A percentile compares a stretch with the other conserved stretches of the same genome.
Conservation (phyloP, 2,113 vertebrate genomes). For the Corydoras maculifer region DNA sequence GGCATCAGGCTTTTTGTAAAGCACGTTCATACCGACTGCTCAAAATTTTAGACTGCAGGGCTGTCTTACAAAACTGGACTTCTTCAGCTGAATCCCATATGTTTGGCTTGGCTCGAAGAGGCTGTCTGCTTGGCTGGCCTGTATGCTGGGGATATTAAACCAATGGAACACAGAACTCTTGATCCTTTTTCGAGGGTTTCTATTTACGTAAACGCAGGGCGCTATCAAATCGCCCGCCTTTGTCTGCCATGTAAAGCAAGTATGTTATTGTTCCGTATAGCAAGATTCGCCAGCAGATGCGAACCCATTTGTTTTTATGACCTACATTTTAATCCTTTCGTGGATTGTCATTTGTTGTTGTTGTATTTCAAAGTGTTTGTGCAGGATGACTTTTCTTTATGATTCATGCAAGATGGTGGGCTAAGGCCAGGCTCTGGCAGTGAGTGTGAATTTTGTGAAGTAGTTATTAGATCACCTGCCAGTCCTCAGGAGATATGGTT, state of each 20-base stretch:
- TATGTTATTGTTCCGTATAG: background rate
- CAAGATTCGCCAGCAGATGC: background rate
- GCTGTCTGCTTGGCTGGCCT: slow-evolving; percentile 78
- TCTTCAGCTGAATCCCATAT: slow-evolving; percentile 74
- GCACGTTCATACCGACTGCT: too few relatives aligned
- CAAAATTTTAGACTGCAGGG: slow-evolving; percentile 69
- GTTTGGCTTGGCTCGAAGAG: slow-evolving; percentile 84
- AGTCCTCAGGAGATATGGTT: too few relatives aligned
- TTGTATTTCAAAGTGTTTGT: too few relatives aligned
- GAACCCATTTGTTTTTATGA: too few relatives aligned
- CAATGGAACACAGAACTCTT: slow-evolving; percentile 86
- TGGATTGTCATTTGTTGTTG: too few relatives aligned
- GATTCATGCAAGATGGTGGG: too few relatives aligned
- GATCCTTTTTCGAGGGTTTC: slow-evolving; percentile 73
- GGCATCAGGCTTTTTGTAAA: too few relatives aligned
- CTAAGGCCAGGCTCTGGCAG: too few relatives aligned
- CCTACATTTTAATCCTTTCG: too few relatives aligned
- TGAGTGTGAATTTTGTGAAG: too few relatives aligned
- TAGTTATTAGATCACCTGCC: too few relatives aligned
- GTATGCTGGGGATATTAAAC: slow-evolving; percentile 76
- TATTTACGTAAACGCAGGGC: slow-evolving; percentile 60
- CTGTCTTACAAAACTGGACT: slow-evolving; percentile 77
- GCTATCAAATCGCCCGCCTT: slow-evolving; percentile 69
- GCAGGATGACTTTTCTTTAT: too few relatives aligned
- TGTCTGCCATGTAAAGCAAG: slow-evolving; percentile 49